phyloP scores from a whole-genome alignment of 2,888 invertebrate genomes.

The Actias luna region DNA sequence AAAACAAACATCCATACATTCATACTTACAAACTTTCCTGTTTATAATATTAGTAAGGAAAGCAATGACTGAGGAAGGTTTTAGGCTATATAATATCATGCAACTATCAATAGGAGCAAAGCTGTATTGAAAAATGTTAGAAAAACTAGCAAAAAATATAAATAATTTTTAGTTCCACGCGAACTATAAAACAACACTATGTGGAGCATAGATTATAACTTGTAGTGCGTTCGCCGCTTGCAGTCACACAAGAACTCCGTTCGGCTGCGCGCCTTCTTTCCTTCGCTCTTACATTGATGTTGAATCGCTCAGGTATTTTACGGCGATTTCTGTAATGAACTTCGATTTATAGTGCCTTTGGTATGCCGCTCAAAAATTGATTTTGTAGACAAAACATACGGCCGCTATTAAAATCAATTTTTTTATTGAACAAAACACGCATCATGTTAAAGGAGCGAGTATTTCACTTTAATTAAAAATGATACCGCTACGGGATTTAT shows the following conservation, averaged over 20 bases:
- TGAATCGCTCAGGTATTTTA: slow-evolving; percentile 73
- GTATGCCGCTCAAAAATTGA: slow-evolving; percentile 64
- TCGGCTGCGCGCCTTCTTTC: slow-evolving; percentile 13
- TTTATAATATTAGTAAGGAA: no score
- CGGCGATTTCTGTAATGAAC: slow-evolving; percentile 77
- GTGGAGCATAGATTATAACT: no score
- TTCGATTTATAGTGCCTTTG: slow-evolving; percentile 69
- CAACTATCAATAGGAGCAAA: no score
- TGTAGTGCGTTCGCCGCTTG: no score
- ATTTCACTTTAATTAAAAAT: slow-evolving; percentile 56
- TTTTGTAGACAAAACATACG: slow-evolving; percentile 65
- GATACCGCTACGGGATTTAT: slow-evolving; percentile 17
- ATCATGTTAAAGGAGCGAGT: slow-evolving; percentile 44
- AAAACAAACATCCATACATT: no score
- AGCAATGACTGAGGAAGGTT: no score
- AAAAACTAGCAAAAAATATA: no score
- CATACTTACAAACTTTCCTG: no score
- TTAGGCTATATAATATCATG: no score
- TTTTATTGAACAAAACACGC: slow-evolving; percentile 55
- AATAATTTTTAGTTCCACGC: no score
- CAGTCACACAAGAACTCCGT: slow-evolving; percentile 35
- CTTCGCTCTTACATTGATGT: slow-evolving; percentile 49
- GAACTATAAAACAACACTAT: no score
- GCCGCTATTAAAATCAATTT: slow-evolving; percentile 61
- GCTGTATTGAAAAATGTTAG: no score